Base-by-base conservation (phyloP, 2,113 vertebrate species). In the Perca flavescens region DNA sequence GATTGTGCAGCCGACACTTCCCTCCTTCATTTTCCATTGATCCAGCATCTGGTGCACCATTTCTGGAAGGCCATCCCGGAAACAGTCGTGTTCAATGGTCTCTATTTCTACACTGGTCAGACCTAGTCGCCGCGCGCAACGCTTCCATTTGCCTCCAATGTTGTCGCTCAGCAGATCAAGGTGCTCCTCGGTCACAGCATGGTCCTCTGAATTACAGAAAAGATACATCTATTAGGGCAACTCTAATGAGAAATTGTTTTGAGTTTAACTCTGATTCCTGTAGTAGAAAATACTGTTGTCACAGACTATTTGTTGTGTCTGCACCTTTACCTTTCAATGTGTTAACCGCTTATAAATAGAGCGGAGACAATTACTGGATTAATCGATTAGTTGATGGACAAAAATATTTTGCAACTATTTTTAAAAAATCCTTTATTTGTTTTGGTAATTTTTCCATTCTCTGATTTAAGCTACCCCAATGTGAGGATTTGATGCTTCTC, bases 11-110 rank as follows among this genome's bases (percentile, higher is more conserved):
- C 97, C 96, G 52, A 96, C 93, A 11, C 79, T 94, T 61, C 98
- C 98, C 81, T 97, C 96, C 85, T 95, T 96, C 97, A 98, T 99
- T 80, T 69, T 92, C 98, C 98, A 99, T 52, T 88, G 94, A 13
- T 95, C 95, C 76, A 99, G 93, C 96, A 96, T 98, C 93, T 99
- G 97, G 88, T 97, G 95, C 72, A 99, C 97, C 88, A 97, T 98
- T 87, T 99, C 98, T 1, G 95, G 95, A 4, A 99, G 94, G 54
- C 98, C 98, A 7, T 99, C 96, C 0, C 96, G 95, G 66, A 91
- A 93, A 11, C 93, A 97, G 92, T 98, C 97, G 0, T 99, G 96
- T 63, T 98, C 96, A 2, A 99, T 98, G 91, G 96, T 96, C 3
- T 99, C 97, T 13, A 99, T 95, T 47, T 98, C 97, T 0, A 97